Base-by-base conservation (phyloP, 2,888 invertebrate genomes). In the Drosophila vallismaia region DNA sequence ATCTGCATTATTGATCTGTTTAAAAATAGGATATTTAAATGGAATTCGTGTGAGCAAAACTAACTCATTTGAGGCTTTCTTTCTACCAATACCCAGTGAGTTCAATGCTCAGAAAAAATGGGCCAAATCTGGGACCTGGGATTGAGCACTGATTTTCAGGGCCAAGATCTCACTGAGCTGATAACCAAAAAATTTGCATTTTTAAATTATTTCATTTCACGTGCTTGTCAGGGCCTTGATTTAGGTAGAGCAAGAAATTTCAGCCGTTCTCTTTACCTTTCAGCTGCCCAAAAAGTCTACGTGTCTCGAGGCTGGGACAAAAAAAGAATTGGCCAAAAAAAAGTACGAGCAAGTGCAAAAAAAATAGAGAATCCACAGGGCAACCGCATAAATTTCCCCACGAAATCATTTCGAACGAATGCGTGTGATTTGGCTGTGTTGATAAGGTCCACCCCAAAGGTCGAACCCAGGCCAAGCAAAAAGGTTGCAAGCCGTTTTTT, bases 121-220 rank as follows among this genome's bases (percentile, higher is more conserved):
- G 46, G 19, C 19, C n/a, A n/a, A 7, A 40, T 8, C 19, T 19
- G 10, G 29, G 26, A 24, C 31, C 12, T 53, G 52, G 52, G 44
- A 28, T 19, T 42, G 48, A 42, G 38, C 36, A 36, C 70, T 60
- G 60, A 55, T 60, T 60, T 66, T 60, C 48, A 33, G 53, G 62
- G 54, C 64, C 42, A 58, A 79, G 80, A 83, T 86, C 73, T 74
- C 70, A 67, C 53, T 49, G 70, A 50, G 42, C 48, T 74, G 81
- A 76, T 75, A 75, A 69, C 49, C 57, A 50, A 33, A 63, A 63
- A 79, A 85, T 85, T 85, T 87, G 79, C 84, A 85, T 85, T 87
- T 83, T 85, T 68, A 85, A 84, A 84, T 84, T 82, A 87, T 87
- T 84, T 84, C 84, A 76, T 76, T 84, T 87, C 86, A 85, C 88